phyloP scores from a whole-genome alignment of 2,113 vertebrate species.

The Callipepla californica region DNA sequence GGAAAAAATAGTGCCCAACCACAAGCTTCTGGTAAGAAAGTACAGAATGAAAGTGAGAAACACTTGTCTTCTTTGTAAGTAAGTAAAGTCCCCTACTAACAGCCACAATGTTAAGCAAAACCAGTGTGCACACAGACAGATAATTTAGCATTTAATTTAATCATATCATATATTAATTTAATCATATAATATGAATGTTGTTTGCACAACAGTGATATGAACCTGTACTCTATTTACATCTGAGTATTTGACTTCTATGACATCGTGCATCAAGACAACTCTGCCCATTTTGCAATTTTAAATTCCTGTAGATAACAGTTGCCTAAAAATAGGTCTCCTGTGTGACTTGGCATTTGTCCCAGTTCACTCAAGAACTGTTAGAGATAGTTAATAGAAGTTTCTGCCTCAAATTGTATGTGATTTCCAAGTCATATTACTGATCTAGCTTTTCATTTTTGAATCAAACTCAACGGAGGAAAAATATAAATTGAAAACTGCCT shows the following conservation, averaged over 20 bases:
- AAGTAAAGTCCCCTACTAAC: neutral
- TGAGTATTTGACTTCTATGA: neutral
- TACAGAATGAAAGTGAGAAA: neutral
- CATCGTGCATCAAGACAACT: neutral
- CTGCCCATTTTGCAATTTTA: neutral
- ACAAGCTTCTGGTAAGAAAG: neutral
- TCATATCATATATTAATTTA: neutral
- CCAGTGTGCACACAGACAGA: neutral
- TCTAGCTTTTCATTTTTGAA: neutral
- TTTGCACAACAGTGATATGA: neutral
- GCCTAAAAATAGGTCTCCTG: neutral
- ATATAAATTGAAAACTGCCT: neutral
- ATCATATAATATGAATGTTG: neutral
- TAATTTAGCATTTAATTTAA: neutral
- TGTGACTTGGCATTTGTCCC: neutral
- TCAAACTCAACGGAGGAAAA: neutral
- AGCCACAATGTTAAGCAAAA: neutral
- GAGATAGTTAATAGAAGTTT: fast-evolving
- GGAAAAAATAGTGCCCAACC: neutral
- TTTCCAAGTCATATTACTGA: neutral
- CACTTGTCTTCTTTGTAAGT: neutral
- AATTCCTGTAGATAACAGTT: neutral
- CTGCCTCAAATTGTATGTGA: neutral
- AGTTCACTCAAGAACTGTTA: neutral
- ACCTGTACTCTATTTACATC: neutral